Conservation (phyloP, 2,888 invertebrate genomes). For the Stenolophus ochropezus region DNA sequence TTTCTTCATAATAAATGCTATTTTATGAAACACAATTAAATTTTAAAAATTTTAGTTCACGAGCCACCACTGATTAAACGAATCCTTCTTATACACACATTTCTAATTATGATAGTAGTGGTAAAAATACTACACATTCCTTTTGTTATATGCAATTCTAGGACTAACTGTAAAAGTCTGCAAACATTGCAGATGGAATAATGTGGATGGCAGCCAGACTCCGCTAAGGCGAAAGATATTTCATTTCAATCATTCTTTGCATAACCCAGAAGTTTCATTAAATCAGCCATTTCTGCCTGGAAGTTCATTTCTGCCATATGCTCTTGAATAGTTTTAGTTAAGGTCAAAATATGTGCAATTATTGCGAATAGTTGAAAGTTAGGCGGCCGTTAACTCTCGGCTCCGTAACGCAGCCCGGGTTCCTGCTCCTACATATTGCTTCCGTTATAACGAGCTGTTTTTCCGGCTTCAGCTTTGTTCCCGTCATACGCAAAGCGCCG, state of each 20-base stretch:
- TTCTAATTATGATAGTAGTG: too few relatives aligned
- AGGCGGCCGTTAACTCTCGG: not conserved
- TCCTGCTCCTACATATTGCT: conserved; percentile 19
- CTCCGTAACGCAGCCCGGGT: not conserved
- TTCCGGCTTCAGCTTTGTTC: conserved; percentile 30
- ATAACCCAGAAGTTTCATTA: not conserved
- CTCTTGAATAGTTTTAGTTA: conserved; percentile 18
- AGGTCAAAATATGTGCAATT: conserved; percentile 33
- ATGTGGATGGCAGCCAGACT: not conserved
- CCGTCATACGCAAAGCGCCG: conserved; percentile 18
- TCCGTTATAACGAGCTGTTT: conserved; percentile 35
- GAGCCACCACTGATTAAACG: too few relatives aligned
- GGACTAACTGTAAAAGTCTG: too few relatives aligned
- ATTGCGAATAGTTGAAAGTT: conserved; percentile 10
- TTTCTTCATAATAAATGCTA: too few relatives aligned
- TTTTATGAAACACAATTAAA: too few relatives aligned
- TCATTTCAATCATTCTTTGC: not conserved
- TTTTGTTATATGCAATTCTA: too few relatives aligned
- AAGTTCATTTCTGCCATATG: not conserved
- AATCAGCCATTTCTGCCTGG: not conserved
- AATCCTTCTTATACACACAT: too few relatives aligned
- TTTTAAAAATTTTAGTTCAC: too few relatives aligned
- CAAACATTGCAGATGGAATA: not conserved
- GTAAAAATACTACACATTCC: too few relatives aligned
- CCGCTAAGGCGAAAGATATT: not conserved